These are phyloP conservation scores for Glandiceps talaboti DNA, from an alignment of 53 echinoderm and acorn worm genomes.

Conservation along the genomic window DNA sequence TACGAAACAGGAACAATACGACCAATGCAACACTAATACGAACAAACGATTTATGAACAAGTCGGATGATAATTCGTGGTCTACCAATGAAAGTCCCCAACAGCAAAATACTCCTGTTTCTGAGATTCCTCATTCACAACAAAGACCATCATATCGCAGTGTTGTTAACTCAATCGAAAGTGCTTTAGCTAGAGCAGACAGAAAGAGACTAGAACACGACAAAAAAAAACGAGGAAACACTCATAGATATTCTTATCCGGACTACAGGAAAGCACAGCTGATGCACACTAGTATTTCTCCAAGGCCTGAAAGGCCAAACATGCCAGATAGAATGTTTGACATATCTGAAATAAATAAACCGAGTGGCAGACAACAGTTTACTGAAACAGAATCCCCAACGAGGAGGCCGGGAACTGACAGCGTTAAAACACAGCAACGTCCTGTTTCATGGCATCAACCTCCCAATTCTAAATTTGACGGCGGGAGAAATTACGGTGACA, in stretches of 20 bases:
- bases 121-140: background rate
- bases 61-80: too few species aligned
- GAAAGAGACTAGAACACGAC: background rate
- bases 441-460: background rate
- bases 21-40: too few species aligned
- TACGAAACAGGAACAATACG: too few species aligned
- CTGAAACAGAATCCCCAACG: background rate
- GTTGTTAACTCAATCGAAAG: background rate
- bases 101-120: too few species aligned
- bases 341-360: too few species aligned
- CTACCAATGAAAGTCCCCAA: too few species aligned
- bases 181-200: background rate
- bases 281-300: background rate
- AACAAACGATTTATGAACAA: too few species aligned
- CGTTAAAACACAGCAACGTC: background rate
- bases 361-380: background rate
- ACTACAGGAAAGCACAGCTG: background rate
- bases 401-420: background rate
- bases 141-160: background rate
- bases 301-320: background rate
- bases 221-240: background rate
- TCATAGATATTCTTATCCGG: background rate
- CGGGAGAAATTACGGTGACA: slow-evolving; percentile 5
- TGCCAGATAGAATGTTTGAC: too few species aligned
- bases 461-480: background rate